Percentiles rank a stretch among this genome's conserved stretches.
Conservation (phyloP, 1,140 invertebrate genomes). For the Drosophila mayri region DNA sequence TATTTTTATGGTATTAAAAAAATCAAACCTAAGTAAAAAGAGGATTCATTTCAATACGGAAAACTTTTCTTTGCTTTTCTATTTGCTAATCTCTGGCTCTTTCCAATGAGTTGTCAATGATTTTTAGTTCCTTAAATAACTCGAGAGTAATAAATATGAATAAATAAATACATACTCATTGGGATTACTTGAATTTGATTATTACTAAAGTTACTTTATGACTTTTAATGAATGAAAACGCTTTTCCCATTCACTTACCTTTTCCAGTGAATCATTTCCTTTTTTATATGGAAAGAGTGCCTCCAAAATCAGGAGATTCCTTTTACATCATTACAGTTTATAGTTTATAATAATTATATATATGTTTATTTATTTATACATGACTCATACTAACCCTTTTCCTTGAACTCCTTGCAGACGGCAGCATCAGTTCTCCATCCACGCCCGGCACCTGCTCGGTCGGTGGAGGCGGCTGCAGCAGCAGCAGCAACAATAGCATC, state of each 20-base stretch:
- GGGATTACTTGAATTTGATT: not conserved
- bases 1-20: too few relatives aligned
- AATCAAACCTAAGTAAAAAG: too few relatives aligned
- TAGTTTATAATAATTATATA: not conserved
- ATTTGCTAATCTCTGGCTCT: too few relatives aligned
- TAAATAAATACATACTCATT: not conserved
- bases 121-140: not conserved
- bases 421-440: conserved; percentile 83
- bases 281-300: not conserved
- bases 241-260: not conserved
- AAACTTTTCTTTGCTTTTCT: too few relatives aligned
- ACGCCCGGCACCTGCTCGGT: conserved; percentile 74
- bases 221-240: too few relatives aligned
- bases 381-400: not conserved
- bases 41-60: too few relatives aligned
- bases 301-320: not conserved
- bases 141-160: not conserved
- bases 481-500: conserved; percentile 62
- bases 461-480: conserved; percentile 45
- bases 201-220: not conserved
- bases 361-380: not conserved
- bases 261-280: not conserved
- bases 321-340: too few relatives aligned
- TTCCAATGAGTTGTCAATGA: not conserved
- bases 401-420: conserved; percentile 54